Evolutionary conservation across 2,797 vertebrate species (phyloP).

Genomic region (Cyclura pinguis): DNA sequence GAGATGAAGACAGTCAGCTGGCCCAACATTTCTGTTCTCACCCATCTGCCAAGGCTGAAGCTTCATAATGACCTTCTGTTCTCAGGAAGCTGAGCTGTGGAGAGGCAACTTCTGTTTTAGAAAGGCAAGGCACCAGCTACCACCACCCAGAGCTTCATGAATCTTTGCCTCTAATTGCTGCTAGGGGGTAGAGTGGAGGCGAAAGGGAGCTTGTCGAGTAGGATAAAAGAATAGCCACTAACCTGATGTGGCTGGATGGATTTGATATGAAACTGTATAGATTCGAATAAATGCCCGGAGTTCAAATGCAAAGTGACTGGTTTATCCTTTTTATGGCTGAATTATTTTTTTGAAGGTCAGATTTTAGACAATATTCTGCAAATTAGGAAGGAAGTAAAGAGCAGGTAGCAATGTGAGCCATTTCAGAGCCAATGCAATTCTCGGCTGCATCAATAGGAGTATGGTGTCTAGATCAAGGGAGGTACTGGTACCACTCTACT

Average conservation of each 20-base stretch:
- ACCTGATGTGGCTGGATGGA: not conserved
- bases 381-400: not conserved
- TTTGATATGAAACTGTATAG: not conserved
- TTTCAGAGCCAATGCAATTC: too few species aligned
- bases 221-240: not conserved
- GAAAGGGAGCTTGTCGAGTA: not conserved
- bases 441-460: too few species aligned
- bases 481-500: too few species aligned
- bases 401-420: not conserved
- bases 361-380: not conserved
- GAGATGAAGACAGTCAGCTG: slow-evolving; percentile 24
- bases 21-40: not conserved
- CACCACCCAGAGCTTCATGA: not conserved
- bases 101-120: not conserved
- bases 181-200: not conserved
- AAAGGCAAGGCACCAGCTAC: not conserved
- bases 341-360: not conserved
- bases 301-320: not conserved
- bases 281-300: not conserved
- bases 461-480: too few species aligned
- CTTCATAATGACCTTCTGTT: not conserved
- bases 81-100: not conserved
- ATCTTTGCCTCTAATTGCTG: not conserved
- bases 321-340: not conserved
- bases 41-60: not conserved